Evolutionary conservation across 1,140 invertebrate species (phyloP), one percentile per base, ranked within the genome.

Genomic region (Metaphire vulgaris): DNA sequence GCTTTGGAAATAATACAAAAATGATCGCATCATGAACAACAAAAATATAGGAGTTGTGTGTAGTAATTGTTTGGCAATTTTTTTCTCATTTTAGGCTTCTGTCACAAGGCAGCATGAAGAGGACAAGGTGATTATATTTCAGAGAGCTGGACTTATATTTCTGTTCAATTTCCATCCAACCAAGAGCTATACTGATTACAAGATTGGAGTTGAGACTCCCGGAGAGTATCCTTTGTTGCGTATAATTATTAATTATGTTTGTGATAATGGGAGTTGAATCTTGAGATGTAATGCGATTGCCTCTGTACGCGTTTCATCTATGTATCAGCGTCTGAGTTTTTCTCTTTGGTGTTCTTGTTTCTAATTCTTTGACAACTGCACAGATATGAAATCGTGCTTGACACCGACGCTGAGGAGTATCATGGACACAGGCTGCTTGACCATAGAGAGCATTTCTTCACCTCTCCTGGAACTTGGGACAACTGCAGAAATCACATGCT

Each of bases 81-180:
- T n/a, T n/a, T 69, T 69, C 15, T 69, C n/a, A n/a, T n/a, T n/a
- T 26, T 28, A 94, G 92, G 95, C 89, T 15, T 99, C 93, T 84
- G 92, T 99, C 1, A 96, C 94, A 76, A 93, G 92, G 85, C 99
- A 99, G 85, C 95, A 99, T 83, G 90, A 99, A 85, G 91, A 90
- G 68, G 98, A 99, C 87, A 99, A 99, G 88, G 90, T 98, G 14
- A 90, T 99, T 64, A 93, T 91, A 12, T 99, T 97, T 85, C 97
- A 99, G 83, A 89, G 97, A 80, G 94, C 92, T 56, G 91, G 91
- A 2, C 87, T 99, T 12, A 87, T 98, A 0, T 99, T 99, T 87
- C 91, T 96, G 0, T 97, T 99, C 84, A 99, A 99, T 88, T 98
- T 99, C 86, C 95, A 99, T 87, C 89, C 93, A 0, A 89, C 86